Evolutionary conservation across 2,888 invertebrate genomes (phyloP), one percentile per base, ranked within the genome.

Genomic region (Tridacna crocea): DNA sequence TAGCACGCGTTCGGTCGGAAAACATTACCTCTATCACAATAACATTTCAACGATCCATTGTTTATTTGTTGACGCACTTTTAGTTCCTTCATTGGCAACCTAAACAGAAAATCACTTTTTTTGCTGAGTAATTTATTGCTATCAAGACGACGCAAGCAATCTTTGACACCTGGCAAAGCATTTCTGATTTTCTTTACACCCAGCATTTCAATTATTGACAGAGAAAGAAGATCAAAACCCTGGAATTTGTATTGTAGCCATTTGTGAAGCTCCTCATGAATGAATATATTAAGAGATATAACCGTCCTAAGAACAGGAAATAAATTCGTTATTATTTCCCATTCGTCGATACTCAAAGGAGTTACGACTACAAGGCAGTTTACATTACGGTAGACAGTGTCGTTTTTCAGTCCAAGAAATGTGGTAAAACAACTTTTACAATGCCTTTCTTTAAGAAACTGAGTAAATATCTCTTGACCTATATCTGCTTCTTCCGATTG

Each of bases 1-100:
- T 90, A 91, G 8, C 72, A 47, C 0, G 82, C 83, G 15, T 87
- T 78, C 46, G 51, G 58, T 46, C 73, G 51, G 46, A 75, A 68
- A 27, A 66, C 11, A 17, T n/a, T 27, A 27, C 4, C 36, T 79
- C 72, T 46, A 66, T 48, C 27, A 79, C 19, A 66, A 87, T 82
- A 13, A 85, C 84, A 61, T 90, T 51, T 89, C 88, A 19, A 74
- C 13, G 55, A 63, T 4, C 36, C 36, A n/a, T 24, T 15, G 3
- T 66, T 24, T 26, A 66, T 66, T 27, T 66, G 0, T 17, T 27
- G 17, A 3, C 12, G 12, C 17, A 66, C 11, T 12, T 66, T 3
- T 22, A 66, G 27, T 17, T 26, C 15, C 12, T 26, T 11, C 66
- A 66, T 66, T 27, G 66, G 66, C 36, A 66, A 27, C 10, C 27